Evolutionary conservation across 2,888 invertebrate species (phyloP).

Genomic region (Leucophora obtusa): DNA sequence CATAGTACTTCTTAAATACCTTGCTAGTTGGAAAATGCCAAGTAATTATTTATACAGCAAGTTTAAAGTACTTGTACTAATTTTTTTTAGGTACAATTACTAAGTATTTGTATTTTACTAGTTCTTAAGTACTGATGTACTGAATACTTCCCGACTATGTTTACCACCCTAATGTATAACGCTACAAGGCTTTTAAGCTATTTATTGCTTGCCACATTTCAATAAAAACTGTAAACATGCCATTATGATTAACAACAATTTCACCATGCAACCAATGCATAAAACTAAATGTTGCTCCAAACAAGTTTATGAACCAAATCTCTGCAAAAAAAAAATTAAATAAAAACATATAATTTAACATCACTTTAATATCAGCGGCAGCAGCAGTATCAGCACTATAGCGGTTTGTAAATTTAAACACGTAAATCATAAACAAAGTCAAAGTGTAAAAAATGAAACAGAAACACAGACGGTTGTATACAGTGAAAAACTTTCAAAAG

Average conservation of each 20-base stretch:
- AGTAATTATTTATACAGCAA: no score
- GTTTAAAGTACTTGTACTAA: no score
- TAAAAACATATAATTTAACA: slow-evolving; percentile 60
- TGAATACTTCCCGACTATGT: no score
- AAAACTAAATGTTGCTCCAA: slow-evolving; percentile 35
- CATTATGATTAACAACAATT: slow-evolving; percentile 58
- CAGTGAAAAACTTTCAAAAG: slow-evolving; percentile 4
- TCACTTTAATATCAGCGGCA: slow-evolving; percentile 30
- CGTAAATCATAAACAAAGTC: slow-evolving; percentile 61
- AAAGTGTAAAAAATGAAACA: slow-evolving; percentile 47
- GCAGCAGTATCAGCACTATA: slow-evolving; percentile 13
- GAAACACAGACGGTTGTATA: background rate
- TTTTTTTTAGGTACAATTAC: no score
- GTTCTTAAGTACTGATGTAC: no score
- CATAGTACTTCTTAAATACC: no score
- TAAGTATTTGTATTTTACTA: no score
- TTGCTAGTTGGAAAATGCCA: no score
- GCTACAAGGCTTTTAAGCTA: background rate
- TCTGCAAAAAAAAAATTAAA: slow-evolving; percentile 5
- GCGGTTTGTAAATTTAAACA: slow-evolving; percentile 40
- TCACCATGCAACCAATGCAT: slow-evolving; percentile 28
- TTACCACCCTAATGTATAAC: background rate
- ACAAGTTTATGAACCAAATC: slow-evolving; percentile 55
- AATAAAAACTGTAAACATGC: slow-evolving; percentile 39
- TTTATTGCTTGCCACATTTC: slow-evolving; percentile 35